A percentile compares a stretch with the other conserved stretches of the same genome.
Conservation (phyloP, 2,797 vertebrate genomes). For the Poecilia gillii region DNA sequence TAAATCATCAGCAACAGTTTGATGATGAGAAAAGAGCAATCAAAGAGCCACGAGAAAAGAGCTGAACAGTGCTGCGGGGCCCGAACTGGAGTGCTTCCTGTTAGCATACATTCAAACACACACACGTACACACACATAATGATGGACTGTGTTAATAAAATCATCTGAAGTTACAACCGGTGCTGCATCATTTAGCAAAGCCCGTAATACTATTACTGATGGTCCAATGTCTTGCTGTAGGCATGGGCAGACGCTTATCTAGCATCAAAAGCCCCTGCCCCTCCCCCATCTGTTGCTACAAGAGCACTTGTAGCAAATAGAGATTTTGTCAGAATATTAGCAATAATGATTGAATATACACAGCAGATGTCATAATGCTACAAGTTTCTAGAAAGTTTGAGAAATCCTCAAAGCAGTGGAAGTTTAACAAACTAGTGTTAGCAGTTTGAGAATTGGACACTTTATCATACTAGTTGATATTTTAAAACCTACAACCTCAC, state of each 20-base stretch:
- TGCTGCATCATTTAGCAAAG: neutral
- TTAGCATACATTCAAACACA: slow-evolving; percentile 69
- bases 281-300: neutral
- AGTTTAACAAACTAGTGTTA: neutral
- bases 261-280: neutral
- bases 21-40: neutral
- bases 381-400: neutral
- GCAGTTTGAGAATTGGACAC: neutral
- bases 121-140: slow-evolving; percentile 21
- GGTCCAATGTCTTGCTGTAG: neutral
- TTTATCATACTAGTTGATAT: neutral
- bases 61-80: slow-evolving; percentile 51
- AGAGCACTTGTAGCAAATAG: neutral
- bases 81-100: slow-evolving; percentile 55
- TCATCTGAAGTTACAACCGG: neutral
- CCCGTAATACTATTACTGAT: neutral
- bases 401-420: neutral
- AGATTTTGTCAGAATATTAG: neutral
- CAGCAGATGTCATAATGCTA: neutral
- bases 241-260: neutral
- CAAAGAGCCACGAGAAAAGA: neutral
- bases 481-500: neutral
- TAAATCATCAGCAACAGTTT: neutral
- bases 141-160: neutral
- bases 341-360: neutral